phyloP scores from a whole-genome alignment of 2,888 invertebrate species.

The Melinopterus prodromus region DNA sequence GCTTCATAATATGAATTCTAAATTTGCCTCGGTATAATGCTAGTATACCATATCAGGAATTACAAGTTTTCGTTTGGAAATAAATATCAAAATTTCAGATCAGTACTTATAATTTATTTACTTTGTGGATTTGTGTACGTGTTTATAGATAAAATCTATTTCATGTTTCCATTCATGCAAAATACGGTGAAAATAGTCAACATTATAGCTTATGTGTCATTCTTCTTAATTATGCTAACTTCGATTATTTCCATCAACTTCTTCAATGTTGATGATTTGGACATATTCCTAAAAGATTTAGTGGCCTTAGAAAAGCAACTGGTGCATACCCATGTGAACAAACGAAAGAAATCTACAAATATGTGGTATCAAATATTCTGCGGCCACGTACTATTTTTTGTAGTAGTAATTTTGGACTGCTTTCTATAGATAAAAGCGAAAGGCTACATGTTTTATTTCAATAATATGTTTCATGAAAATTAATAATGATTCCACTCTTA shows the following conservation, averaged over 20 bases:
- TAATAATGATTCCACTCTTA: constrained; percentile 29
- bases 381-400: not conserved
- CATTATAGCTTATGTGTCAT: constrained; percentile 22
- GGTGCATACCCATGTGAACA: too few relatives aligned
- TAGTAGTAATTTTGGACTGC: constrained; percentile 25
- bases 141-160: constrained; percentile 8
- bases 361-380: constrained; percentile 18
- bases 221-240: constrained; percentile 22
- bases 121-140: constrained; percentile 14
- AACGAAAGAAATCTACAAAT: not conserved
- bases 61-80: constrained; percentile 7
- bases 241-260: constrained; percentile 18
- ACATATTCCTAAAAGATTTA: constrained; percentile 17
- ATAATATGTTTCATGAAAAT: constrained; percentile 29
- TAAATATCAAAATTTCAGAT: constrained; percentile 20
- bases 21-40: not conserved
- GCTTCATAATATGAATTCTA: too few relatives aligned
- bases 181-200: constrained; percentile 26
- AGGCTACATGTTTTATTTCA: constrained; percentile 10
- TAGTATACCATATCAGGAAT: constrained; percentile 23
- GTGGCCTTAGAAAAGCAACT: constrained; percentile 22
- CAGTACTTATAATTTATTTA: not conserved
- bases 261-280: constrained; percentile 19
- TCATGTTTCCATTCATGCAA: constrained; percentile 10
- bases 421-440: constrained; percentile 26